phyloP scores from a whole-genome alignment of 1,140 invertebrate genomes.

The Drosophila nebulosa region DNA sequence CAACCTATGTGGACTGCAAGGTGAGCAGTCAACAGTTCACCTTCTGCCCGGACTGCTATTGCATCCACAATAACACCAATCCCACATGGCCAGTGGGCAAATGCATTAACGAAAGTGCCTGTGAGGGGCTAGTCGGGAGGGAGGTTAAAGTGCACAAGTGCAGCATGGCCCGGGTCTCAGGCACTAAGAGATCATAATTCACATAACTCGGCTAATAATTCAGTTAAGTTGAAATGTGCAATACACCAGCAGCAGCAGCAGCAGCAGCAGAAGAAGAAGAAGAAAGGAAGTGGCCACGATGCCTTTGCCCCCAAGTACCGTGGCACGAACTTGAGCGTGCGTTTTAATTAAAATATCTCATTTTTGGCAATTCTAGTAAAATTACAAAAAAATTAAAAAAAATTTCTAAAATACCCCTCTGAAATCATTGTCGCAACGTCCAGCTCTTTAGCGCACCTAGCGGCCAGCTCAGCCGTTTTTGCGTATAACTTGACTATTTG shows the following conservation, averaged over 20 bases:
- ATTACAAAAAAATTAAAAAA: no score
- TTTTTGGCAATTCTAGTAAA: no score
- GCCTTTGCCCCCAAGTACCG: not conserved
- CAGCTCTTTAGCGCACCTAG: no score
- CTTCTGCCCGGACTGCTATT: slow-evolving; percentile 23
- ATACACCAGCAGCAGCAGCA: slow-evolving; percentile 42
- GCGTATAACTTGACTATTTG: no score
- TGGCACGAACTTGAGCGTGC: not conserved
- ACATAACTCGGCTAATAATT: slow-evolving; percentile 78
- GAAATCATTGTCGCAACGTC: no score
- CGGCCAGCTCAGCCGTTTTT: no score
- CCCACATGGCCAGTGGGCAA: slow-evolving; percentile 77
- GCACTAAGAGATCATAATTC: slow-evolving; percentile 79
- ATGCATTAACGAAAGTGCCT: slow-evolving; percentile 76
- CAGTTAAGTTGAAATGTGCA: slow-evolving; percentile 77
- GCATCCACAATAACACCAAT: slow-evolving; percentile 48
- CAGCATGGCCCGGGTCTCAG: slow-evolving; percentile 47
- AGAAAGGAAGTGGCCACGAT: not conserved
- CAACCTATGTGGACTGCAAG: slow-evolving; percentile 26
- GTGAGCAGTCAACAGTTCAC: slow-evolving; percentile 56
- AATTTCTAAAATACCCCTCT: no score
- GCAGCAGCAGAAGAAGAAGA: not conserved
- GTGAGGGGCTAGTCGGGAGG: not conserved
- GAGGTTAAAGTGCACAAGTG: slow-evolving; percentile 3
- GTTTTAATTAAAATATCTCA: not conserved